A percentile compares a stretch with the other conserved stretches of the same genome.
These are phyloP conservation scores for Zygaena filipendulae DNA, from an alignment of 2,888 invertebrate species.

Conservation along the genomic window DNA sequence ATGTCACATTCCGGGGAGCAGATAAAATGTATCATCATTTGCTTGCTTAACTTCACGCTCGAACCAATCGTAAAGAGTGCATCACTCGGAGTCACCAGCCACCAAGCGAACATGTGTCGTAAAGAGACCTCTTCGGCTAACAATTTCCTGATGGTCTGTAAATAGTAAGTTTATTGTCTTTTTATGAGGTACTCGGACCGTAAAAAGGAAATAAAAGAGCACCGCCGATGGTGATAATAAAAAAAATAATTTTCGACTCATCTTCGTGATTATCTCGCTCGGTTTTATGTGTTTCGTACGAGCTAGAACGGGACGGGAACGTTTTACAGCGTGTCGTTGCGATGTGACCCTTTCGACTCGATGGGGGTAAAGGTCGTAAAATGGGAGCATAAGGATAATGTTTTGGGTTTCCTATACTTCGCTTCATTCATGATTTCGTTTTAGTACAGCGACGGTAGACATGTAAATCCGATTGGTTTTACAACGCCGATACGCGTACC, in stretches of 20 bases:
- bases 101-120: constrained; percentile 63
- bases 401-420: constrained; percentile 66
- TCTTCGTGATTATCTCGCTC: constrained; percentile 64
- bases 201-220: constrained; percentile 71
- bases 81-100: constrained; percentile 41
- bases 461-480: constrained; percentile 65
- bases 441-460: constrained; percentile 60
- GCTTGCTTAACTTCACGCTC: constrained; percentile 50
- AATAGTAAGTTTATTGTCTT: constrained; percentile 71
- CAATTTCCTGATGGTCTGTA: constrained; percentile 71
- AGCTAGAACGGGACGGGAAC: constrained; percentile 40
- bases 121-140: constrained; percentile 69
- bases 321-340: constrained; percentile 56
- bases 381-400: constrained; percentile 70
- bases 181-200: constrained; percentile 71
- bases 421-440: constrained; percentile 69
- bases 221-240: constrained; percentile 70
- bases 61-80: constrained; percentile 63
- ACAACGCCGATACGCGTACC: constrained; percentile 49
- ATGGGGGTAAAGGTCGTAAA: constrained; percentile 69
- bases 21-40: constrained; percentile 50
- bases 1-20: constrained; percentile 22
- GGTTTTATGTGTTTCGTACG: constrained; percentile 35
- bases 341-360: constrained; percentile 63
- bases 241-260: constrained; percentile 70